phyloP scores from a whole-genome alignment of 2,113 vertebrate genomes.

The Aldabrachelys gigantea region DNA sequence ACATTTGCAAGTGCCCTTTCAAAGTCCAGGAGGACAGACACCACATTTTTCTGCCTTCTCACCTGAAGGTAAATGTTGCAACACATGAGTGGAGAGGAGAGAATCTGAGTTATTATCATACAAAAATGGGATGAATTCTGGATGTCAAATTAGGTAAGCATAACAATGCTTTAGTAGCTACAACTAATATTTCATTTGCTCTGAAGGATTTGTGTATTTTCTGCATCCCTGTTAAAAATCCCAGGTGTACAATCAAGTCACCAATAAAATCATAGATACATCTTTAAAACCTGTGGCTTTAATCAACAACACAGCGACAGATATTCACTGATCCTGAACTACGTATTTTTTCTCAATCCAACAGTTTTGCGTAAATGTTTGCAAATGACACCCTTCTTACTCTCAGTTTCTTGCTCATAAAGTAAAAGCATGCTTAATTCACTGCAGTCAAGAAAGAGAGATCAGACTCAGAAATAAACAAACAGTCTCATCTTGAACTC shows the following conservation, averaged over 20 bases:
- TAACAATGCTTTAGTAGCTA: neutral
- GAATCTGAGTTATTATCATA: neutral
- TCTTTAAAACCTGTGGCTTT: neutral
- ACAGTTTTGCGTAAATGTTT: neutral
- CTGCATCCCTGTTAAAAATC: neutral
- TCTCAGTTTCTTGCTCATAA: neutral
- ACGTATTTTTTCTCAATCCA: neutral
- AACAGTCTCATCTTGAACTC: neutral
- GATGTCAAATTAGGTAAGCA: neutral
- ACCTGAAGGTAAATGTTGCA: neutral
- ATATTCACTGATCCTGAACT: neutral
- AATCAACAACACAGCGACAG: neutral
- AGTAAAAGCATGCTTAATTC: neutral
- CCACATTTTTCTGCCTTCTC: neutral
- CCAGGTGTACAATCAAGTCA: neutral
- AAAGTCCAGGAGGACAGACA: neutral
- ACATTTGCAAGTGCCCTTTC: neutral
- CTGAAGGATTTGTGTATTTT: neutral
- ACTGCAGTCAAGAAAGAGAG: neutral
- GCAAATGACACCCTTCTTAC: neutral
- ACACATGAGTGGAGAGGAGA: neutral
- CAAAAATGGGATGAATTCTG: neutral
- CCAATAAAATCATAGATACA: neutral
- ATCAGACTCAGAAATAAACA: neutral
- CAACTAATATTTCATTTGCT: neutral